These are phyloP conservation scores for Octopus sinensis DNA, from an alignment of 1,140 invertebrate genomes.

Conservation along the genomic window DNA sequence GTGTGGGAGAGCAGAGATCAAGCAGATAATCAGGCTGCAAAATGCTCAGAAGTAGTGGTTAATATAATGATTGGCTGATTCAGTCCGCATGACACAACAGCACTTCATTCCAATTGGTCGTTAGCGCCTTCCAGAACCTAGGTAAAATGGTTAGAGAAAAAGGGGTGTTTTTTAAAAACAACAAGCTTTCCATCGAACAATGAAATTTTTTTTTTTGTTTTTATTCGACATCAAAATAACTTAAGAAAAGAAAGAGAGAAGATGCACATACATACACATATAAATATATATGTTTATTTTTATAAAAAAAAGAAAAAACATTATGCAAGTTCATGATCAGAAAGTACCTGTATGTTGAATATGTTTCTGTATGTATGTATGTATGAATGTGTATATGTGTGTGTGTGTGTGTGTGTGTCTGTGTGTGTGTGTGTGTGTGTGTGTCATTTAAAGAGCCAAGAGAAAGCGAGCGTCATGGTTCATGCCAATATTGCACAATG, in stretches of 20 bases:
- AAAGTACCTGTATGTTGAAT: no score
- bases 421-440: no score
- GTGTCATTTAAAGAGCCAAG: no score
- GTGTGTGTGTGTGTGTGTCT: no score
- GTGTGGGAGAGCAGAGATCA: background rate
- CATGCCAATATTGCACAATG: slow-evolving; percentile 6
- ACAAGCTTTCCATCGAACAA: background rate
- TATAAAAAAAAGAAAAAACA: background rate
- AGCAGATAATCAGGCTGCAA: slow-evolving; percentile 10
- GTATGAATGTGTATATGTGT: no score
- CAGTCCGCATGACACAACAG: slow-evolving; percentile 7
- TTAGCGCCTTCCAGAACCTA: slow-evolving; percentile 12
- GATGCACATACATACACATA: no score
- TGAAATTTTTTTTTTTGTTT: background rate
- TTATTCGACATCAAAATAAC: no score
- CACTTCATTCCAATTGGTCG: slow-evolving; percentile 13
- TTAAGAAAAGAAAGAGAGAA: no score
- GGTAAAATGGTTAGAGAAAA: slow-evolving; percentile 9
- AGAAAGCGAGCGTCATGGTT: slow-evolving; percentile 2
- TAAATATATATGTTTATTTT: no score
- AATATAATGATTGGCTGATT: slow-evolving; percentile 7
- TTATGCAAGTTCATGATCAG: background rate
- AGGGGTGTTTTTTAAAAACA: background rate
- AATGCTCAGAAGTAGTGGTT: slow-evolving; percentile 11
- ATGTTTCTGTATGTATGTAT: no score